A percentile compares a stretch with the other conserved stretches of the same genome.
Conservation (phyloP, 92 coral and sea anemone genomes). For the Epizoanthus fatuus region DNA sequence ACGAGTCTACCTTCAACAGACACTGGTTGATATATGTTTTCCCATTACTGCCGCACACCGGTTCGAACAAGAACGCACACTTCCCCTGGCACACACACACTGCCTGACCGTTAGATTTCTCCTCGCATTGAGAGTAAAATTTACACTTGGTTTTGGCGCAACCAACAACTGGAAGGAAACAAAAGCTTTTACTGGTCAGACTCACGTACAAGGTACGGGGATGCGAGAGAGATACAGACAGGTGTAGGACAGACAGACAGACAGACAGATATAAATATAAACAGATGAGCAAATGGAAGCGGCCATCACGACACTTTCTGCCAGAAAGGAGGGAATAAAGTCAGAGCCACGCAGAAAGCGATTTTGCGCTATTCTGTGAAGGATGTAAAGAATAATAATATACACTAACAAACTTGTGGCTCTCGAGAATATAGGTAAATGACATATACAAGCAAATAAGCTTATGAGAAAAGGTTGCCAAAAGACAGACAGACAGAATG, state of each 20-base stretch:
- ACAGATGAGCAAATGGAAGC: too few relatives aligned
- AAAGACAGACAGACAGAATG: neutral
- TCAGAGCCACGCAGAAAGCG: neutral
- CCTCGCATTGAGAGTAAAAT: slow-evolving; percentile 87
- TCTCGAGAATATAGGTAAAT: neutral
- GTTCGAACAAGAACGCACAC: slow-evolving; percentile 79
- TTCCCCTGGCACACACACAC: slow-evolving; percentile 83
- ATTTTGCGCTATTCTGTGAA: too few relatives aligned
- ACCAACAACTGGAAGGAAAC: slow-evolving; percentile 63
- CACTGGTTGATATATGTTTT: slow-evolving; percentile 96
- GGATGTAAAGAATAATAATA: too few relatives aligned
- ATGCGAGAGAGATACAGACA: neutral
- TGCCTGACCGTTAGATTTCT: slow-evolving; percentile 83
- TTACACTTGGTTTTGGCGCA: slow-evolving; percentile 84
- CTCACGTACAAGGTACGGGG: neutral
- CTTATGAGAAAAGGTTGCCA: too few relatives aligned
- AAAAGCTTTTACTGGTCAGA: neutral
- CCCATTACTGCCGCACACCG: slow-evolving; percentile 97
- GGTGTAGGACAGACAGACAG: neutral
- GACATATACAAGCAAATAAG: neutral
- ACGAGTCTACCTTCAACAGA: slow-evolving; percentile 85
- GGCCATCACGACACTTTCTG: too few relatives aligned
- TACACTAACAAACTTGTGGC: neutral
- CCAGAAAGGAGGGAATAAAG: too few relatives aligned
- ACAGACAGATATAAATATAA: neutral